A percentile compares a stretch with the other conserved stretches of the same genome.
Evolutionary conservation across 2,888 invertebrate species (phyloP).

Genomic region (Ophioninae sp.): DNA sequence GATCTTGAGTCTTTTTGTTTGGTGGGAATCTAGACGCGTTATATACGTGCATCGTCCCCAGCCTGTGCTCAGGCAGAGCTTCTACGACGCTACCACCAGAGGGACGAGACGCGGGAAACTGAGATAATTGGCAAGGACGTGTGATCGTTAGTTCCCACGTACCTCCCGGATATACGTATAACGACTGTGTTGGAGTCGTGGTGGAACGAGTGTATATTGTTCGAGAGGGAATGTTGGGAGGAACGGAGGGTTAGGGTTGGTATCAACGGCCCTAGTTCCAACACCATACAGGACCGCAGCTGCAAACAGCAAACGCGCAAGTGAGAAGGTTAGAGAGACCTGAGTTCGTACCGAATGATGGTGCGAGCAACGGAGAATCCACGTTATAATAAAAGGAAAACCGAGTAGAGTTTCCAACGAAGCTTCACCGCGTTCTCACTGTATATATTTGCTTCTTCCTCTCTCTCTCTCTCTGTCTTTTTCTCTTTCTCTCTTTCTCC

Average conservation of each 20-base stretch:
- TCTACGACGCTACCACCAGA: constrained; percentile 37
- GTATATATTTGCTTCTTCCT: constrained; percentile 17
- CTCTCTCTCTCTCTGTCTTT: constrained; percentile 20
- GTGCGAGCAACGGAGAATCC: constrained; percentile 20
- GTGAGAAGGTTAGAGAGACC: constrained; percentile 9
- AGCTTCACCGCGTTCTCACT: constrained; percentile 49
- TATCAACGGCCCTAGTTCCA: constrained; percentile 32
- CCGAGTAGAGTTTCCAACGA: constrained; percentile 32
- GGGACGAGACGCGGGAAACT: constrained; percentile 33
- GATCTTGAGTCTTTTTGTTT: constrained; percentile 6
- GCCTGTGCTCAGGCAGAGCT: constrained; percentile 3
- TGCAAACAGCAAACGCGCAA: constrained; percentile 19
- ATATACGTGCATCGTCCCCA: constrained; percentile 3
- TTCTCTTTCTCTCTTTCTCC: background rate
- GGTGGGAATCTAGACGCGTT: background rate
- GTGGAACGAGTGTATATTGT: constrained; percentile 44
- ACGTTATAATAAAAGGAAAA: constrained; percentile 57
- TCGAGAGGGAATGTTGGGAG: constrained; percentile 26
- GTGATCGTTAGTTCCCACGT: constrained; percentile 58
- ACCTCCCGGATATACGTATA: constrained; percentile 58
- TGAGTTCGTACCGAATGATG: constrained; percentile 13
- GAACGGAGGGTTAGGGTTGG: constrained; percentile 13
- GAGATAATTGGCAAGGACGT: constrained; percentile 65
- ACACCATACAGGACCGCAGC: constrained; percentile 42
- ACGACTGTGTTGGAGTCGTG: constrained; percentile 51